phyloP scores from a whole-genome alignment of 2,113 vertebrate species.

The Bubo scandiacus region DNA sequence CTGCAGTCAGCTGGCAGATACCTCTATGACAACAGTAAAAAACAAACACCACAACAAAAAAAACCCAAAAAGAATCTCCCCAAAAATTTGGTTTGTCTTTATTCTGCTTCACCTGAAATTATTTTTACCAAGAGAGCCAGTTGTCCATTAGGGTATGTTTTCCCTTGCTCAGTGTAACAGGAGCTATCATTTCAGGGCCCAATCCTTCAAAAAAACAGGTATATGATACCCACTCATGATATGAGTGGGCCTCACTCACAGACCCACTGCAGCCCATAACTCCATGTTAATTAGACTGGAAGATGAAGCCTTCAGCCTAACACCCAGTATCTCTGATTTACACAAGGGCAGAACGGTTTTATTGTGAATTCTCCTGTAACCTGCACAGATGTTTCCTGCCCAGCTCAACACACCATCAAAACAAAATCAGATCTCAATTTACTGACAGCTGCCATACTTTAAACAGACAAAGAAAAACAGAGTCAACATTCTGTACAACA shows the following conservation, averaged over 20 bases:
- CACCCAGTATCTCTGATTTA: not conserved
- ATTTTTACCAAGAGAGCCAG: conserved; percentile 13
- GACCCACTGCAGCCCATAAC: not conserved
- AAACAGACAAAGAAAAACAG: not conserved
- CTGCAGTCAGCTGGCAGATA: conserved; percentile 29
- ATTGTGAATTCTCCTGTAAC: not conserved
- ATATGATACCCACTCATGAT: not conserved
- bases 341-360: not conserved
- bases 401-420: not conserved
- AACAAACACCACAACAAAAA: not conserved
- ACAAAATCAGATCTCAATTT: conserved; percentile 10
- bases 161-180: not conserved
- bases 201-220: not conserved
- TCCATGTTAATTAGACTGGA: not conserved
- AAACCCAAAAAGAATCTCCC: not conserved
- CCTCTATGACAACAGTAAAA: conserved; percentile 22
- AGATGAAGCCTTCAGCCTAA: not conserved
- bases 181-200: not conserved
- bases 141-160: not conserved
- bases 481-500: not conserved
- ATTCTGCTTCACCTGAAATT: conserved; percentile 18
- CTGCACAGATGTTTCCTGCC: not conserved
- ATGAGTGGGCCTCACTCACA: not conserved
- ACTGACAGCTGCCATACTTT: conserved; percentile 11
- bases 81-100: not conserved